Percentiles rank a stretch among this genome's conserved stretches.
Conservation (phyloP, 2,888 invertebrate species). For the Selenia dentaria region DNA sequence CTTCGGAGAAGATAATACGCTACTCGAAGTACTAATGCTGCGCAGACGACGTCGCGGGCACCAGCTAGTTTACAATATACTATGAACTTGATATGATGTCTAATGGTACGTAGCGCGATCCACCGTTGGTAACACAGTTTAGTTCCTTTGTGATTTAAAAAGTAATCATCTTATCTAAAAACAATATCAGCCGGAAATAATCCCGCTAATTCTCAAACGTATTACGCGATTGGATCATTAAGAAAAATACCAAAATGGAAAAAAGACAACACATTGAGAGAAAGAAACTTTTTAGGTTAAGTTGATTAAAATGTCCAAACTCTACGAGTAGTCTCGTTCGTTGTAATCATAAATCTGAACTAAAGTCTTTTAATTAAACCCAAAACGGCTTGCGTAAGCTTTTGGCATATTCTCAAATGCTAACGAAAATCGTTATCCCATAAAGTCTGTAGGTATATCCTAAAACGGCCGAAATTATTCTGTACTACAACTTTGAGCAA, state of each 20-base stretch:
- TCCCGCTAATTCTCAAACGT: not conserved
- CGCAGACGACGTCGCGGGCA: too few relatives aligned
- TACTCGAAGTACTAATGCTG: too few relatives aligned
- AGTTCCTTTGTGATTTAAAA: too few relatives aligned
- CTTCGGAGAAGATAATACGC: too few relatives aligned
- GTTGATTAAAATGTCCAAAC: slow-evolving; percentile 11
- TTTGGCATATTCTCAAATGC: slow-evolving; percentile 19
- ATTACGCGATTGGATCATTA: not conserved
- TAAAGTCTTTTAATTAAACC: slow-evolving; percentile 22
- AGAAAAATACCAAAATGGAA: not conserved
- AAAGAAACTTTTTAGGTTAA: slow-evolving; percentile 1
- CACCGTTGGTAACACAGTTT: too few relatives aligned
- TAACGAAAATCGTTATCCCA: slow-evolving; percentile 13
- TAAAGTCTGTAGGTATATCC: slow-evolving; percentile 16
- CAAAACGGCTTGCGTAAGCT: slow-evolving; percentile 13
- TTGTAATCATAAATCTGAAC: slow-evolving; percentile 18
- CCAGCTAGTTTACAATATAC: too few relatives aligned
- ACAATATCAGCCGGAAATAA: not conserved
- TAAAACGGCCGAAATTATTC: slow-evolving; percentile 12
- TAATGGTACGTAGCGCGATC: too few relatives aligned
- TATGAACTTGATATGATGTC: too few relatives aligned
- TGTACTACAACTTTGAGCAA: slow-evolving; percentile 2
- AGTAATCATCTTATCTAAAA: not conserved
- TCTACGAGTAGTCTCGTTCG: slow-evolving; percentile 6
- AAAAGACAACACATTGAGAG: not conserved